Base-by-base conservation (phyloP, 2,113 vertebrate species). In the Panthera uncia region DNA sequence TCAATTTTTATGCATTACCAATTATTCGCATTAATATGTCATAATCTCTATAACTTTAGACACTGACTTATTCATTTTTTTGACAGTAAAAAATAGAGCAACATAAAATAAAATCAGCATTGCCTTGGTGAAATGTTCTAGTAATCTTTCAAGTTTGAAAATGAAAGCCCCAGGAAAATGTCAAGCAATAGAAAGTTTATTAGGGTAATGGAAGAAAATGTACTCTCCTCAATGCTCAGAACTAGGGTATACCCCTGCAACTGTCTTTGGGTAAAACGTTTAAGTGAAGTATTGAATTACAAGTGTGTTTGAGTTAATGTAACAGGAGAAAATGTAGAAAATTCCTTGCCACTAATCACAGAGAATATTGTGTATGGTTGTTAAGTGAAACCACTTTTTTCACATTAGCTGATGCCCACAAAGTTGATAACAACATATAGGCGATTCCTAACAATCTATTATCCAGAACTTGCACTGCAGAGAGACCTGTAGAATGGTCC, bases 141-240 rank as follows among this genome's bases (percentile, higher is more conserved):
- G 90, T 86, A 83, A 83, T 93, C 79, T 82, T 95, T 96, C 83
- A 71, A 4, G 88, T 81, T 82, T 69, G 68, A 91, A 92, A 97
- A 79, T 50, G 65, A 96, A 79, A 68, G n/a, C 71, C 55, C 76
- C 15, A 21, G 29, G 68, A 88, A 71, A 94, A 80, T 71, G 27
- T 41, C 65, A 91, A 92, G 57, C 23, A 94, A 71, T 7, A 55
- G 50, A 45, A 78, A 74, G 74, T 45, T 23, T 94, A 81, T 90
- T 69, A 87, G 19, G 16, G 8, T n/a, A 90, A 87, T 19, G 25
- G 38, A 96, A 85, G 33, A 71, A 63, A 90, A 74, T 63, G 33
- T 83, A 50, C 11, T 94, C 33, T 14, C 52, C 63, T 66, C 74
- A 55, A 13, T 36, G 25, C 48, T 45, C 61, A 94, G 61, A 86